Conservation (phyloP, 2,113 vertebrate species). For the Ceratotherium simum region DNA sequence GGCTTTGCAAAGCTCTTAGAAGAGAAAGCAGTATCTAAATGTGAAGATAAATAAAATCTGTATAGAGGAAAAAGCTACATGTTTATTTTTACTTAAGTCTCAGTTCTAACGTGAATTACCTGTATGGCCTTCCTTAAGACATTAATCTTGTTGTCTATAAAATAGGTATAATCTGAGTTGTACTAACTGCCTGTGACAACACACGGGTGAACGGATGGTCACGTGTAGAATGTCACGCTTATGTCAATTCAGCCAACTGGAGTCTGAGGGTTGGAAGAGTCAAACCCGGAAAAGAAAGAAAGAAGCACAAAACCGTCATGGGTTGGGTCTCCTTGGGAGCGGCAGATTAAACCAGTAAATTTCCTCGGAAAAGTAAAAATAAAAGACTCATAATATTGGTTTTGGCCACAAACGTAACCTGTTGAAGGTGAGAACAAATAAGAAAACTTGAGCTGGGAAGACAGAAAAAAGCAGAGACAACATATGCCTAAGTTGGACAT, state of each 20-base stretch:
- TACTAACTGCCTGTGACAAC: fast-evolving
- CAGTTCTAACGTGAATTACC: background rate
- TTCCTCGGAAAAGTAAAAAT: background rate
- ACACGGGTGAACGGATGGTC: background rate
- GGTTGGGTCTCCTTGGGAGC: background rate
- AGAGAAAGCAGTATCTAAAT: constrained; percentile 27
- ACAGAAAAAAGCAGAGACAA: background rate
- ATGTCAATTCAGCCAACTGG: background rate
- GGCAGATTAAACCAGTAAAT: background rate
- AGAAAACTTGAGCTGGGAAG: background rate
- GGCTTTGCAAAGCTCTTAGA: constrained; percentile 36
- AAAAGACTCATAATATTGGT: background rate
- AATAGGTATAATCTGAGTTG: background rate
- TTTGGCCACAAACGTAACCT: background rate
- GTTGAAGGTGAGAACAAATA: background rate
- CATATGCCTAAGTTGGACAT: no score
- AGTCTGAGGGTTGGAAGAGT: background rate
- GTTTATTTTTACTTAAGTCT: background rate
- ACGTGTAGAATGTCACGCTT: fast-evolving
- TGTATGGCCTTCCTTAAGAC: background rate
- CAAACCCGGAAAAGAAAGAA: background rate
- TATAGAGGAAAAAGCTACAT: background rate
- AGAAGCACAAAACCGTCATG: background rate
- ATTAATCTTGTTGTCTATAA: background rate
- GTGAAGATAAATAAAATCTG: background rate